These are phyloP conservation scores for Peromyscus eremicus DNA, from an alignment of 2,797 vertebrate genomes.

Conservation along the genomic window DNA sequence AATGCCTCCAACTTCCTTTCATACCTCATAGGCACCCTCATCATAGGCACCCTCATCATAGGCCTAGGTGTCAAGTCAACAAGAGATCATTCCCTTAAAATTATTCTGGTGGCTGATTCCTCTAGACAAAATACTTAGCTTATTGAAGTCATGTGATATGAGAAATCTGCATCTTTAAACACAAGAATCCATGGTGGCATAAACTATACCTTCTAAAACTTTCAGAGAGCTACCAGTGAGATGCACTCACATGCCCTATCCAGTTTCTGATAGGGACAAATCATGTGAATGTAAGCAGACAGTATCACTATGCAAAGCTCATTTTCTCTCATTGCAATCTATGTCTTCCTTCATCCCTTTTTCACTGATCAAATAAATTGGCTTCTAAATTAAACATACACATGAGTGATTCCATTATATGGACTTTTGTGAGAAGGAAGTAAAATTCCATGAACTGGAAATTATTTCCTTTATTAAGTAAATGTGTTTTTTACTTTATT, in stretches of 20 bases:
- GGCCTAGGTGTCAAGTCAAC: background rate
- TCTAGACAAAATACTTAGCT: background rate
- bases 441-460: constrained; percentile 9
- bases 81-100: background rate
- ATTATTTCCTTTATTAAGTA: background rate
- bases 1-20: background rate
- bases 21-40: fast-evolving
- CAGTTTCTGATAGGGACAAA: background rate
- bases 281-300: background rate
- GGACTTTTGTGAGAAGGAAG: background rate
- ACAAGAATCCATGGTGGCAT: background rate
- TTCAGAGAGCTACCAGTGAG: background rate
- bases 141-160: background rate
- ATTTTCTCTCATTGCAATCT: background rate
- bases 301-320: background rate
- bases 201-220: background rate
- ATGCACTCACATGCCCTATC: too few relatives aligned
- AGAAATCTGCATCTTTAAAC: background rate
- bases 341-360: background rate
- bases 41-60: fast-evolving
- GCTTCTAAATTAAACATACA: background rate
- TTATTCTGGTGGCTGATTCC: background rate
- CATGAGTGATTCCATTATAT: background rate
- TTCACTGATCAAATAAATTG: background rate
- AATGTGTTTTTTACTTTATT: too few relatives aligned